Evolutionary conservation across 2,797 vertebrate species (phyloP).

Genomic region (Naso thynnoides): DNA sequence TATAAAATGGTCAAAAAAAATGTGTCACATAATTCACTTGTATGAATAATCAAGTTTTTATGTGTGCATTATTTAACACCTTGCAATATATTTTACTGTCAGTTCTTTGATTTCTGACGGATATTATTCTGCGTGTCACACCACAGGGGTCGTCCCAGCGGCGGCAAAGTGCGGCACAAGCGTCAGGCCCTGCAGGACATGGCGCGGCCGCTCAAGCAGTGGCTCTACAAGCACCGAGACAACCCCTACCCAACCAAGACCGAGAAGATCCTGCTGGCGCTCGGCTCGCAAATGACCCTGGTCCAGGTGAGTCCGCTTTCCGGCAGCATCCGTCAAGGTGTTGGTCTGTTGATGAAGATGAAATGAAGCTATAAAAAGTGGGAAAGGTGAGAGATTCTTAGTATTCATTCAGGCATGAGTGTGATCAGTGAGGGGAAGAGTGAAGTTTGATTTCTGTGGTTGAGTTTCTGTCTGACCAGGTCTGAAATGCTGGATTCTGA

Average conservation of each 20-base stretch:
- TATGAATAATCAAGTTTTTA: no score
- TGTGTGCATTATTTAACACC: not conserved
- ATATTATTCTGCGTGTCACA: not conserved
- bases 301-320: slow-evolving; percentile 89
- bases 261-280: slow-evolving; percentile 97
- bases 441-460: slow-evolving; percentile 29
- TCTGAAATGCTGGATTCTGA: slow-evolving; percentile 39
- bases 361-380: not conserved
- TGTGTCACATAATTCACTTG: not conserved
- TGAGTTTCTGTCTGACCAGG: slow-evolving; percentile 17
- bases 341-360: not conserved
- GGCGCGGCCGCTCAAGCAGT: slow-evolving; percentile 97
- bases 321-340: not conserved
- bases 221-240: slow-evolving; percentile 99
- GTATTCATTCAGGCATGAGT: slow-evolving; percentile 5
- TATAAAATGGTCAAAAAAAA: not conserved
- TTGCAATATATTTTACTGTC: not conserved
- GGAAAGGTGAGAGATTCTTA: not conserved
- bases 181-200: slow-evolving; percentile 98
- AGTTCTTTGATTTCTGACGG: not conserved
- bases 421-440: slow-evolving; percentile 15
- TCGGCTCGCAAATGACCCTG: slow-evolving; percentile 99
- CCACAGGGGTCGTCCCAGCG: slow-evolving; percentile 89
- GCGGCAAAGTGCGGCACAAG: slow-evolving; percentile 94
- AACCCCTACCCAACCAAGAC: slow-evolving; percentile 99